These are phyloP conservation scores for Lagocephalus sceleratus DNA, from an alignment of 2,797 vertebrate species.

Conservation along the genomic window DNA sequence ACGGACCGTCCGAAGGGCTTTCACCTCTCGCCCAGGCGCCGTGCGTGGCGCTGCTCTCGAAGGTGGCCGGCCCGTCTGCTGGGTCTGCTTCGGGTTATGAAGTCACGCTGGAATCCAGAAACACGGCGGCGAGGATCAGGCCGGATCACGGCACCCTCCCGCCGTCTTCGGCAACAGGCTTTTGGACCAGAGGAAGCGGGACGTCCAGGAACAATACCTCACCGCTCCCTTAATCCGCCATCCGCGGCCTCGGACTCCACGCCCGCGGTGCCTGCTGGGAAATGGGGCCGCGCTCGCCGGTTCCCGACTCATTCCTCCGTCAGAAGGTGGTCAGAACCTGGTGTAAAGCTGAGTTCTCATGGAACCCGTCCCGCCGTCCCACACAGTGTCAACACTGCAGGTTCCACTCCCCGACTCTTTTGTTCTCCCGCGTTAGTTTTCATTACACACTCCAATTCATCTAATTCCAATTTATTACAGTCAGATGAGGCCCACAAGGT, in stretches of 20 bases:
- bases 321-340: too few relatives aligned
- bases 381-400: slow-evolving; percentile 49
- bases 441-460: slow-evolving; percentile 65
- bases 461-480: slow-evolving; percentile 71
- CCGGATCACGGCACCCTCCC: slow-evolving; percentile 46
- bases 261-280: not conserved
- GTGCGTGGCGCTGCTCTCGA: too few relatives aligned
- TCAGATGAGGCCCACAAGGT: slow-evolving; percentile 61
- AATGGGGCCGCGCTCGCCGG: slow-evolving; percentile 10
- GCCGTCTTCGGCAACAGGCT: slow-evolving; percentile 42
- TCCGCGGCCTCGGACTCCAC: not conserved
- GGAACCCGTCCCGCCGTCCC: slow-evolving; percentile 25
- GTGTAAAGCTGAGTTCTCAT: too few relatives aligned
- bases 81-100: slow-evolving; percentile 59
- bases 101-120: slow-evolving; percentile 44
- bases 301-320: slow-evolving; percentile 6
- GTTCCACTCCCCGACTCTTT: slow-evolving; percentile 44
- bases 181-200: slow-evolving; percentile 36
- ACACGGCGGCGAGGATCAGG: slow-evolving; percentile 46
- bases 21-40: too few relatives aligned
- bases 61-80: slow-evolving; percentile 35
- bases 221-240: slow-evolving; percentile 2
- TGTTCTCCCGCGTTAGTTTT: slow-evolving; percentile 58
- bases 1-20: too few relatives aligned
- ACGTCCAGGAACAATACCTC: slow-evolving; percentile 33